Evolutionary conservation across 2,797 vertebrate genomes (phyloP).

Genomic region (Florisuga fusca): DNA sequence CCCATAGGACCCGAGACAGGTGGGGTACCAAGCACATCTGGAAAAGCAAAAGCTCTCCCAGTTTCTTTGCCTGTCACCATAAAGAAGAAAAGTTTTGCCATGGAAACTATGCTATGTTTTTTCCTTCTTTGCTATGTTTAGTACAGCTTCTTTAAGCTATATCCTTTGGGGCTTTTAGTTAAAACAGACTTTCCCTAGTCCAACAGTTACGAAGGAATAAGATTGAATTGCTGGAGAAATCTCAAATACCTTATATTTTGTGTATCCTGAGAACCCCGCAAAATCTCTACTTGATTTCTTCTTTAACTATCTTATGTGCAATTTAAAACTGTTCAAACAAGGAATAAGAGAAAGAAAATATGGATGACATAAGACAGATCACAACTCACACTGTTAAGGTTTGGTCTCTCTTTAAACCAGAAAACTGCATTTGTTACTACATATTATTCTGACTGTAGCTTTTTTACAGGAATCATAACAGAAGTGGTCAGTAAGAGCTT

Average conservation of each 20-base stretch:
- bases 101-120: neutral
- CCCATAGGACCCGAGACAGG: neutral
- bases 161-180: neutral
- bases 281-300: neutral
- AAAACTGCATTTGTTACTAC: neutral
- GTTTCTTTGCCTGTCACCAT: neutral
- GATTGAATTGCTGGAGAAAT: neutral
- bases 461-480: neutral
- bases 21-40: neutral
- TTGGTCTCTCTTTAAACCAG: neutral
- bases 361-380: neutral
- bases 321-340: neutral
- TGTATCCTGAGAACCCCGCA: neutral
- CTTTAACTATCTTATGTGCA: neutral
- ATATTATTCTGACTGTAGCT: neutral
- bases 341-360: neutral
- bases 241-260: neutral
- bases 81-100: conserved; percentile 20
- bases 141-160: neutral
- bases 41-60: neutral
- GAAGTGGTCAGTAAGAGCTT: neutral
- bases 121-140: neutral
- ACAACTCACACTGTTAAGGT: neutral
- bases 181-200: neutral
- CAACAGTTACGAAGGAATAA: neutral